Base-by-base conservation (phyloP, 1,140 invertebrate species). In the Aphelenchoides avenae region DNA sequence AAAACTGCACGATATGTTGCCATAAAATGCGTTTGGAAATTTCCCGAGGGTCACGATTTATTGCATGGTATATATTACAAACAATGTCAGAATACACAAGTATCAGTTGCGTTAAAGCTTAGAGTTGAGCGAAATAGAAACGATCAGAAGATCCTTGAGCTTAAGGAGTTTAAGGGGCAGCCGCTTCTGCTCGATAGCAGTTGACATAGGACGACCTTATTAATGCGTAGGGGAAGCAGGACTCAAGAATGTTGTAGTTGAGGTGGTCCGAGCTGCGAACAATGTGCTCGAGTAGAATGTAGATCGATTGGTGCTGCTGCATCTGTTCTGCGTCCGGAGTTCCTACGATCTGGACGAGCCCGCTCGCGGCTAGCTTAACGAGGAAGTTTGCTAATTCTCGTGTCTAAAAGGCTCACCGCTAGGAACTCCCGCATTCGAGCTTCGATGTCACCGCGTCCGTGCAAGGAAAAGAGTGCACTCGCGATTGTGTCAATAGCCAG, bases 341-440 rank as follows among this genome's bases (percentile, higher is more conserved):
- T 13, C 56, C 41, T 5, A 66, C 51, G 22, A 68, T 68, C 62
- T 73, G 63, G 11, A 75, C 54, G 22, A 75, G 64, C 24, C 71
- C 50, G 34, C 71, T 69, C 1, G 74, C 75, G 9, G 74, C 69
- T 6, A 75, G 46, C 70, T 73, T 29, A 46, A 72, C 15, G 36
- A 15, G 4, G 20, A 3, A 33, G 6, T 30, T 26, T 30, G 44
- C 20, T 22, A 31, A 37, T 36, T 42, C 15, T 26, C 5, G 49
- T 13, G 52, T 43, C 51, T 5, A 43, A 31, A 57, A 29, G 15
- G 44, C 78, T 79, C 79, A 85, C 84, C 2, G 94, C 94, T 44
- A 98, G 80, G 77, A 99, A 98, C 78, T 98, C 95, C 73, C 97
- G 95, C 84, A 99, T 89, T 56, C 94, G 84, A 73, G 94, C 91